Evolutionary conservation across 2,888 invertebrate species (phyloP).

Genomic region (Dichetophora obliterata): DNA sequence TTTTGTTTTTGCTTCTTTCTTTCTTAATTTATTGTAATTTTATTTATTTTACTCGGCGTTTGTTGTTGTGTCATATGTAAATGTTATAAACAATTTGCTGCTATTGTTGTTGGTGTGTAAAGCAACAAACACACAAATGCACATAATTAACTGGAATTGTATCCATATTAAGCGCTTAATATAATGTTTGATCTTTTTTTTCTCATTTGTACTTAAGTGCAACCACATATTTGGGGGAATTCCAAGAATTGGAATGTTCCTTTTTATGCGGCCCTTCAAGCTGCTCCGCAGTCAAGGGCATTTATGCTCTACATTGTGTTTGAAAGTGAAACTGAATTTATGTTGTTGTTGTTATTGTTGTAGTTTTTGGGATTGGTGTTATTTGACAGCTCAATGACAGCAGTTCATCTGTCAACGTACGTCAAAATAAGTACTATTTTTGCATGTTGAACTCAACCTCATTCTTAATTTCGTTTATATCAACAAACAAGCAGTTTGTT

Average conservation of each 20-base stretch:
- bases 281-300: not conserved
- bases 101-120: not conserved
- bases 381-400: slow-evolving; percentile 22
- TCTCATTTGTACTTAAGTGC: not conserved
- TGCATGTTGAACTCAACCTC: too few relatives aligned
- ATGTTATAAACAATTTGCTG: slow-evolving; percentile 14
- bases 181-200: slow-evolving; percentile 23
- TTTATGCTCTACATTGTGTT: not conserved
- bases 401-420: slow-evolving; percentile 36
- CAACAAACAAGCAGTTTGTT: too few relatives aligned
- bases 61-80: slow-evolving; percentile 27
- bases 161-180: slow-evolving; percentile 10
- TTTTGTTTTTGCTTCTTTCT: not conserved
- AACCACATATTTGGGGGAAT: slow-evolving; percentile 1
- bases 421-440: not conserved
- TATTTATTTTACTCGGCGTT: not conserved
- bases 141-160: slow-evolving; percentile 42
- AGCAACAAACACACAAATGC: slow-evolving; percentile 13
- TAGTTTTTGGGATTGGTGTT: slow-evolving; percentile 6
- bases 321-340: slow-evolving; percentile 25
- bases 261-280: not conserved
- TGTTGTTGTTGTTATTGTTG: not conserved
- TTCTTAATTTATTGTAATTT: slow-evolving; percentile 27
- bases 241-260: slow-evolving; percentile 21
- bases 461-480: too few relatives aligned